A percentile compares a stretch with the other conserved stretches of the same genome.
Evolutionary conservation across 2,113 vertebrate species (phyloP).

Genomic region (Lycocorax pyrrhopterus): DNA sequence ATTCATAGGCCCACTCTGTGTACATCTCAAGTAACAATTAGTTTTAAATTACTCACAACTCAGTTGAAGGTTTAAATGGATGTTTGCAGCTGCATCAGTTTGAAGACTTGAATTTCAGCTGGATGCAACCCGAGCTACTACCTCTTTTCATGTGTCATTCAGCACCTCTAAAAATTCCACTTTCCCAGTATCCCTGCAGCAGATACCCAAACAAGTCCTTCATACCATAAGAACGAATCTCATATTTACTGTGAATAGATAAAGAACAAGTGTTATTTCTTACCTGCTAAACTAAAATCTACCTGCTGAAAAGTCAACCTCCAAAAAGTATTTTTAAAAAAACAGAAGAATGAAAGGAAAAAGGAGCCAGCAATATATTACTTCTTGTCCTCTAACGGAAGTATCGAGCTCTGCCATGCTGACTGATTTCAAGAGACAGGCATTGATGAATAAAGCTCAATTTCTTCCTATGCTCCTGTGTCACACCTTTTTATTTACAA

Average conservation of each 20-base stretch:
- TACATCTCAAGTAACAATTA: slow-evolving; percentile 36
- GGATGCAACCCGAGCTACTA: not conserved
- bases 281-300: not conserved
- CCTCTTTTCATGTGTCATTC: not conserved
- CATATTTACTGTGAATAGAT: not conserved
- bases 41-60: slow-evolving; percentile 54
- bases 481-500: slow-evolving; percentile 53
- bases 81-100: slow-evolving; percentile 26
- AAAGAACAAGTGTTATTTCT: not conserved
- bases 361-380: not conserved
- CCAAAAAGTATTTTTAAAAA: not conserved
- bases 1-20: not conserved
- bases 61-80: slow-evolving; percentile 2
- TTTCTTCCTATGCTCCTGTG: not conserved
- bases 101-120: not conserved
- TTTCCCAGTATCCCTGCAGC: not conserved
- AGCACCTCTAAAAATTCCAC: not conserved
- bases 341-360: not conserved
- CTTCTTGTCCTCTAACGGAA: not conserved
- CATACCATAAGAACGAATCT: not conserved
- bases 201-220: not conserved
- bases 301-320: not conserved
- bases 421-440: not conserved
- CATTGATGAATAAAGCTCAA: slow-evolving; percentile 9
- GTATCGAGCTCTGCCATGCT: not conserved